Base-by-base conservation (phyloP, 2,797 vertebrate species). In the Halcyon badia region DNA sequence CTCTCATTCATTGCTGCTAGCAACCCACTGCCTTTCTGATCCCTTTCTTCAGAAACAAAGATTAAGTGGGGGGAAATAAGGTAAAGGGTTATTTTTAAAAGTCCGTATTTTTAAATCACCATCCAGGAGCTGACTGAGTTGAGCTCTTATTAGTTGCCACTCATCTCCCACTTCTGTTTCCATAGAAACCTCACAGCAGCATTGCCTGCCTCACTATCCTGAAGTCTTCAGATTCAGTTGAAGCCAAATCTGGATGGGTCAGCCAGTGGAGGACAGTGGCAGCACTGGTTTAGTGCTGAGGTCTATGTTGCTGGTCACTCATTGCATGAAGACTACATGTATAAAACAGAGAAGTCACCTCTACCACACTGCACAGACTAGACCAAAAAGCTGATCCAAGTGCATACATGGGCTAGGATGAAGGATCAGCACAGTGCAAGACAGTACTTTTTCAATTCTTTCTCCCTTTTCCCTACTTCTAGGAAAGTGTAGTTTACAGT, bases 151-250 rank as follows among this genome's bases (percentile, higher is more conserved):
- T 96, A 96, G 91, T 52, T 64, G 87, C 72, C 79, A 96, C 89
- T 81, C 94, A 95, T 96, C 91, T 91, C 84, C 62, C 44, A 44
- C 86, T 96, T 92, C 89, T 94, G 97, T 98, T 95, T 89, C 97
- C 97, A 98, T 97, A 95, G 97, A 97, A 98, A 98, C 97, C 86
- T 72, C 11, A 13, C 80, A 75, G 85, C 80, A 92, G 91, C 84
- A 90, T 91, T 17, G 13, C 91, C 83, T 78, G 57, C 65, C 76
- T 96, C 78, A 30, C 91, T 71, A 65, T 76, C 84, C 82, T 69
- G 49, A 73, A 83, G 82, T 28, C 87, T 91, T 77, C 77, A 60
- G 65, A 83, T 75, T 2, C 80, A 60, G 81, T 33, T 25, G 2
- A 69, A 92, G 79, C 77, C 80, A 92, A 91, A 72, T 22, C n/a